Evolutionary conservation across 2,113 vertebrate species (phyloP).

Genomic region (Laterallus jamaicensis): DNA sequence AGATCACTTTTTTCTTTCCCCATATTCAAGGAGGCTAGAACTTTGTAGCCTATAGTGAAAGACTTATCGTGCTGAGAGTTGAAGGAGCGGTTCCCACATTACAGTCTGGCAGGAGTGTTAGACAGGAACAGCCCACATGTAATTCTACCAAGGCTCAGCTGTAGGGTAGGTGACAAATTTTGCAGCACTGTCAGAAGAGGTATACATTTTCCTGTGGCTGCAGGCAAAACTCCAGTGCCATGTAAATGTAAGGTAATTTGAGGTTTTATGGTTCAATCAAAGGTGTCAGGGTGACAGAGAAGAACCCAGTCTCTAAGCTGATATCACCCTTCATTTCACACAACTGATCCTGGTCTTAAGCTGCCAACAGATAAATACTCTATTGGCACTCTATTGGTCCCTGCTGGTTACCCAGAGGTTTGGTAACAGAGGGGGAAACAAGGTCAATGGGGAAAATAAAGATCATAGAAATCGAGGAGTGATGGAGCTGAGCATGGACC

Average conservation of each 20-base stretch:
- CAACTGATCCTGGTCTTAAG: neutral
- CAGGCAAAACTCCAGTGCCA: neutral
- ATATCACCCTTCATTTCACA: neutral
- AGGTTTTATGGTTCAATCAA: neutral
- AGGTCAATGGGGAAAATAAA: rapidly evolving
- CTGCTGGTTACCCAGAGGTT: neutral
- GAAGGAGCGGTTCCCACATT: neutral
- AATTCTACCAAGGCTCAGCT: neutral
- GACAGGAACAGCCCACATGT: neutral
- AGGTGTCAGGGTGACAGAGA: neutral
- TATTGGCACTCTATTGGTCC: neutral
- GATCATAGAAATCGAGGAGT: neutral
- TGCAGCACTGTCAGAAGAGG: neutral
- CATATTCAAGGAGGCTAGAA: neutral
- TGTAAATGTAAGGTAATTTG: neutral
- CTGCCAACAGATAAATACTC: neutral
- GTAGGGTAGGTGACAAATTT: neutral
- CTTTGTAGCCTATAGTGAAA: neutral
- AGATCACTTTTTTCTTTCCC: neutral
- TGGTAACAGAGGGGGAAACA: neutral
- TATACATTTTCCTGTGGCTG: neutral
- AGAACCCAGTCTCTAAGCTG: neutral
- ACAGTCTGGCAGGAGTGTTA: neutral
- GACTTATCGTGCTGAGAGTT: neutral
- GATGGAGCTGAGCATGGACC: neutral